A percentile compares a stretch with the other conserved stretches of the same genome.
phyloP scores from a whole-genome alignment of 2,888 invertebrate species.

The Plusia festucae region DNA sequence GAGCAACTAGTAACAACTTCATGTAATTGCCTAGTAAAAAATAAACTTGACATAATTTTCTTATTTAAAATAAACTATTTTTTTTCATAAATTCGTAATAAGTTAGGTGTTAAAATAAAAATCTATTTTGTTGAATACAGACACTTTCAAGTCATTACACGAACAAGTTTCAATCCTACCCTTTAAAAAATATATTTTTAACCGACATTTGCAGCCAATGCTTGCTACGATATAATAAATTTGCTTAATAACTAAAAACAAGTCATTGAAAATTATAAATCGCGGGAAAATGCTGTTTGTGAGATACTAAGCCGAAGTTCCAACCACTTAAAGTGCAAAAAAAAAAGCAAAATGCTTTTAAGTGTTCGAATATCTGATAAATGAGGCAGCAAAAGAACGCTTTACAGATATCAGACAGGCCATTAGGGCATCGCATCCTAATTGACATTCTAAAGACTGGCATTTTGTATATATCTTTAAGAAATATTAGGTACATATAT shows the following conservation, averaged over 20 bases:
- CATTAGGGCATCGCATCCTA: constrained; percentile 20
- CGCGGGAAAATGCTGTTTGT: not conserved
- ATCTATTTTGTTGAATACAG: no score
- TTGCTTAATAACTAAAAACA: not conserved
- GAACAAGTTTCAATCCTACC: no score
- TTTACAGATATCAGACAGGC: constrained; percentile 13
- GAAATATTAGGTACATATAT: not conserved
- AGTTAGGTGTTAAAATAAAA: no score
- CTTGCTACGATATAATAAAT: not conserved
- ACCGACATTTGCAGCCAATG: not conserved
- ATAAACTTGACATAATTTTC: not conserved
- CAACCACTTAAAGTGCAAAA: constrained; percentile 8
- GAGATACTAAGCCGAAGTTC: not conserved
- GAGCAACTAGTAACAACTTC: not conserved
- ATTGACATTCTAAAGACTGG: constrained; percentile 23
- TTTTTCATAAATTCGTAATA: no score
- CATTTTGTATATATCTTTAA: constrained; percentile 13
- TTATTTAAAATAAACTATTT: no score
- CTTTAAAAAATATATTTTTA: not conserved
- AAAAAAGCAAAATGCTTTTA: not conserved
- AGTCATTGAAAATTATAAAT: not conserved
- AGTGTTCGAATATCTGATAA: constrained; percentile 6
- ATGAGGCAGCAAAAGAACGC: constrained; percentile 11
- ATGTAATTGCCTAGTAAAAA: not conserved
- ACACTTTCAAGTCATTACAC: no score